Evolutionary conservation across 1,140 invertebrate species (phyloP).

Genomic region (Ladona fulva): DNA sequence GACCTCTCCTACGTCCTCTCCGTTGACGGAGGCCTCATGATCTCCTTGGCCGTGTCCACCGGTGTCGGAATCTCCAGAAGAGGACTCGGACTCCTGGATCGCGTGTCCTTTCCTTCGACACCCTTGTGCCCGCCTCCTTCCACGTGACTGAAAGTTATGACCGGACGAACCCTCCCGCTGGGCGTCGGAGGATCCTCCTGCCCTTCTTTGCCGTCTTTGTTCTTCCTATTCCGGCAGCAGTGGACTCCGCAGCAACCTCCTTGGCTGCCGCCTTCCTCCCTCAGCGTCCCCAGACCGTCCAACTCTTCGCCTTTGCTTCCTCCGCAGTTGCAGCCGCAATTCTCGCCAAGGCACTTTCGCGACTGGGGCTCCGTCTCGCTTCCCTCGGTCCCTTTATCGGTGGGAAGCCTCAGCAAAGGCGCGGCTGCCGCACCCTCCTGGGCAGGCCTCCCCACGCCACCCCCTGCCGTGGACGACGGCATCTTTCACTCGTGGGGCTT

Average conservation of each 20-base stretch:
- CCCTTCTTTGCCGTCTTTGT: not conserved
- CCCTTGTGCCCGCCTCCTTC: constrained; percentile 12
- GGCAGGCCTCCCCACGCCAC: not conserved
- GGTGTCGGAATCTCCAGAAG: constrained; percentile 17
- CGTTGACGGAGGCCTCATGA: constrained; percentile 6
- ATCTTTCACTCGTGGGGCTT: not conserved
- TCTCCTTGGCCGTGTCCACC: constrained; percentile 2
- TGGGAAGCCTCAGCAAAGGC: constrained; percentile 11
- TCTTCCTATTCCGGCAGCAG: not conserved
- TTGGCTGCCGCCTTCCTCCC: not conserved
- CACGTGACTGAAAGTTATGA: constrained; percentile 20
- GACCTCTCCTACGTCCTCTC: constrained; percentile 66
- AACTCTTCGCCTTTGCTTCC: not conserved
- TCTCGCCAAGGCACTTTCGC: not conserved
- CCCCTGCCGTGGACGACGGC: not conserved
- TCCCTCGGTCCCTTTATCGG: not conserved
- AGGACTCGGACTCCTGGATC: constrained; percentile 17
- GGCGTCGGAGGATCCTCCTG: not conserved
- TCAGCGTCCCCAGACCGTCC: not conserved
- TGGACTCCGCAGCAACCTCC: not conserved
- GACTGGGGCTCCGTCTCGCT: not conserved
- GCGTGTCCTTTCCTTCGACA: not conserved
- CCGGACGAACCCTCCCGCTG: not conserved
- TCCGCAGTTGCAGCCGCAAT: not conserved
- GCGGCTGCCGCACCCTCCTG: not conserved